Evolutionary conservation across 1,140 invertebrate genomes (phyloP).

Genomic region (Rhynchophorus ferrugineus): DNA sequence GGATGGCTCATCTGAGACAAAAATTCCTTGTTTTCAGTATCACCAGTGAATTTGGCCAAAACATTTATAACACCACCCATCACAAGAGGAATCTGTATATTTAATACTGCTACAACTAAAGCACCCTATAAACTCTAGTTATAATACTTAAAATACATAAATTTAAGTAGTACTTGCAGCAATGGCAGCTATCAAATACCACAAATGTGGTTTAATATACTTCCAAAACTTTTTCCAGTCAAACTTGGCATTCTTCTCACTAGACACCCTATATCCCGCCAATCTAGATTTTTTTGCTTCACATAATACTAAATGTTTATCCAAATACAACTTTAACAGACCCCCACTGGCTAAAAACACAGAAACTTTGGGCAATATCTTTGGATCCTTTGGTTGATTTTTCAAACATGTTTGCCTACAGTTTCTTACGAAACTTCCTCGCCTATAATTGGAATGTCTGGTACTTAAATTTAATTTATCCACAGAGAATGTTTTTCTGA

Average conservation of each 20-base stretch:
- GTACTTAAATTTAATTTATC: not conserved
- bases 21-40: constrained; percentile 43
- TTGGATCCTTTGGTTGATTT: too few species aligned
- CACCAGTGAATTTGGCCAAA: constrained; percentile 49
- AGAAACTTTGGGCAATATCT: constrained; percentile 23
- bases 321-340: constrained; percentile 24
- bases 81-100: constrained; percentile 71
- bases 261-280: constrained; percentile 26
- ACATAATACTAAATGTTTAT: constrained; percentile 30
- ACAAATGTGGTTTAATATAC: constrained; percentile 51
- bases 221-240: constrained; percentile 57
- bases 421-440: too few species aligned
- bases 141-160: constrained; percentile 7
- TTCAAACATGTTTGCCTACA: too few species aligned
- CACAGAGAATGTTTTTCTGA: not conserved
- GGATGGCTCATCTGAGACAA: constrained; percentile 58
- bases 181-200: constrained; percentile 49
- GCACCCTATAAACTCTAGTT: constrained; percentile 56
- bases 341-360: constrained; percentile 24
- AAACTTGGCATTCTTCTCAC: constrained; percentile 45
- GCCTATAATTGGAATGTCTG: too few species aligned
- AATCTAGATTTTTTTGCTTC: constrained; percentile 31
- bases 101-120: constrained; percentile 67
- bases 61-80: constrained; percentile 73
- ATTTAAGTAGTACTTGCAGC: constrained; percentile 41